Percentiles rank a stretch among this genome's conserved stretches.
phyloP scores from a whole-genome alignment of 2,888 invertebrate species.

The Homarus gammarus region DNA sequence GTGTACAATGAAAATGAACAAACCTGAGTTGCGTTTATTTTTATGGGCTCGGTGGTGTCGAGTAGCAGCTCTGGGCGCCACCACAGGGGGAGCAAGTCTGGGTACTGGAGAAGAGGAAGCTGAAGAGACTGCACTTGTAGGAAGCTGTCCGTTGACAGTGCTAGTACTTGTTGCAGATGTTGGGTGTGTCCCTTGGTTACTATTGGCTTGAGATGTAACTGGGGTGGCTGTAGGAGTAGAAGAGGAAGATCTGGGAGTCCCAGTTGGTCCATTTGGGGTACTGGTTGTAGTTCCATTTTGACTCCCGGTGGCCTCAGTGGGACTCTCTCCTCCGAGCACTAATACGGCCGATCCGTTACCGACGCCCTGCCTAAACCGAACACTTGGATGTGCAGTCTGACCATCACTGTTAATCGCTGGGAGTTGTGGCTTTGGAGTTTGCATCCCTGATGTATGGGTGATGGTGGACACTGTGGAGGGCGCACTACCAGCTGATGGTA shows the following conservation, averaged over 20 bases:
- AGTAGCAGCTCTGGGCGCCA: conserved; percentile 58
- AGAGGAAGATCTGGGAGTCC: conserved; percentile 17
- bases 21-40: conserved; percentile 71
- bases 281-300: conserved; percentile 42
- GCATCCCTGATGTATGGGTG: conserved; percentile 44
- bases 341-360: conserved; percentile 69
- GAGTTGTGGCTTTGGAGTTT: conserved; percentile 31
- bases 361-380: conserved; percentile 59
- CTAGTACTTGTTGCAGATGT: conserved; percentile 11
- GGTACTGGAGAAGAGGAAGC: conserved; percentile 63
- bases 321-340: conserved; percentile 65
- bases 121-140: conserved; percentile 43
- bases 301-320: conserved; percentile 49
- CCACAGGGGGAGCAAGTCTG: conserved; percentile 65
- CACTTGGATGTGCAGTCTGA: conserved; percentile 54
- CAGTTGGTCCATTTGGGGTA: conserved; percentile 36
- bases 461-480: conserved; percentile 31
- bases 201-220: conserved; percentile 18
- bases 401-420: conserved; percentile 59
- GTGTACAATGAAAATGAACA: not conserved
- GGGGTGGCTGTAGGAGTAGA: conserved; percentile 36
- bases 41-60: conserved; percentile 62
- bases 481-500: conserved; percentile 25
- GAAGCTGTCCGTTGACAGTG: conserved; percentile 49
- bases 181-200: conserved; percentile 36